phyloP scores from a whole-genome alignment of 2,113 vertebrate species.

The Chunga burmeisteri region DNA sequence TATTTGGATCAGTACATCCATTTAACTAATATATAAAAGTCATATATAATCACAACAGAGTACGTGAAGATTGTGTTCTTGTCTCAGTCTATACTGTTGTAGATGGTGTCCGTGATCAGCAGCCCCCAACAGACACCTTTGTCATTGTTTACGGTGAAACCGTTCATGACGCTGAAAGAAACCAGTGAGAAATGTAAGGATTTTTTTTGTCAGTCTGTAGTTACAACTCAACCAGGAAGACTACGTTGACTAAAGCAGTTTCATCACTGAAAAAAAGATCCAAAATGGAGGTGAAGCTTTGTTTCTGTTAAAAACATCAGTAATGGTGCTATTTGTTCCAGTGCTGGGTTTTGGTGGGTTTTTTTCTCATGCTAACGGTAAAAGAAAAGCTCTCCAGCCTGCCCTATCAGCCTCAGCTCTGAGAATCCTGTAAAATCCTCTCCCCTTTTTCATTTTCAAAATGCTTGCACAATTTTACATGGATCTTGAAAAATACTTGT shows the following conservation, averaged over 20 bases:
- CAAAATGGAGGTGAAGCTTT: background rate
- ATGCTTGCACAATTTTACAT: background rate
- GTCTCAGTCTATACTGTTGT: background rate
- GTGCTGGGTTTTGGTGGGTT: background rate
- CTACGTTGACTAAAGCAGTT: background rate
- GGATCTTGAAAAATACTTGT: background rate
- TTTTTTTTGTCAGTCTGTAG: background rate
- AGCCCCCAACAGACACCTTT: background rate
- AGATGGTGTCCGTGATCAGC: background rate
- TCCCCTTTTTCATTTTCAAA: background rate
- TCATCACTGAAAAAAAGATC: background rate
- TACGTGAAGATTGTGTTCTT: background rate
- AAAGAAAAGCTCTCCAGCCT: background rate
- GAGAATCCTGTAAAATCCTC: background rate
- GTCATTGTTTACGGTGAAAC: background rate
- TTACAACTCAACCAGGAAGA: background rate
- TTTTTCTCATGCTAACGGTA: background rate
- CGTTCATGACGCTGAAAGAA: background rate
- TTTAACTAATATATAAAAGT: constrained; percentile 73
- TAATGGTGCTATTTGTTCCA: background rate
- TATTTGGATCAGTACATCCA: constrained; percentile 81
- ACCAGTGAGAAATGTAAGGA: background rate
- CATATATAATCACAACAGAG: constrained; percentile 37
- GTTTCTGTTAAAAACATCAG: background rate
- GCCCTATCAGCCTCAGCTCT: background rate